These are phyloP conservation scores for Tetragonula carbonaria DNA, from an alignment of 2,888 invertebrate genomes.

Conservation along the genomic window DNA sequence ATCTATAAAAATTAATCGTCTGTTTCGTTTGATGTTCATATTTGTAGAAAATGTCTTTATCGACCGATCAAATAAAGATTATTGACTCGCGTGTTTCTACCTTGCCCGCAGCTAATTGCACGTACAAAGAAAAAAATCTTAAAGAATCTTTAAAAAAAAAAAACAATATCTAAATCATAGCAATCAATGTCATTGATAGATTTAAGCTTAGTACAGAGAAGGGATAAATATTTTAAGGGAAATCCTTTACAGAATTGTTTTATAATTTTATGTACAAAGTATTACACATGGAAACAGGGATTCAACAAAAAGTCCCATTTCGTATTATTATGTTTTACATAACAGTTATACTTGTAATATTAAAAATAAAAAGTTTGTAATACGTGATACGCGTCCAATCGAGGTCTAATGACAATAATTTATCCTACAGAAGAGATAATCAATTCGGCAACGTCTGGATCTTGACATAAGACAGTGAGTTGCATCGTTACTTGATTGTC, in stretches of 20 bases:
- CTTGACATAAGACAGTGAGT: conserved; percentile 93
- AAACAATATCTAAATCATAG: not conserved
- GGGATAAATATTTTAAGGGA: not conserved
- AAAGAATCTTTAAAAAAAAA: not conserved
- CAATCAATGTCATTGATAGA: not conserved
- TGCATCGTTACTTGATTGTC: conserved; percentile 96
- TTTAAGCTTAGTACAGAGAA: not conserved
- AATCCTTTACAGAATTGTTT: conserved; percentile 43
- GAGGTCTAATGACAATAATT: conserved; percentile 11
- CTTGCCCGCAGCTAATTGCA: not conserved
- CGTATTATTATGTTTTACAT: not conserved
- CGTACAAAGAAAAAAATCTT: fast-evolving
- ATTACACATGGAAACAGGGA: conserved; percentile 48
- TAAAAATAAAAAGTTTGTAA: conserved; percentile 40
- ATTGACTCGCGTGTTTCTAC: too few species aligned
- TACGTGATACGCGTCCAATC: not conserved
- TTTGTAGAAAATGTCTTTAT: too few species aligned
- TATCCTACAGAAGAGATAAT: conserved; percentile 94
- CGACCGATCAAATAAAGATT: too few species aligned
- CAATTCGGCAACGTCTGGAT: conserved; percentile 94
- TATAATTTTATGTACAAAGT: conserved; percentile 59
- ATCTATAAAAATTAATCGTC: too few species aligned
- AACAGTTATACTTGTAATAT: conserved; percentile 35
- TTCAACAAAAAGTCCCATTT: conserved; percentile 13
- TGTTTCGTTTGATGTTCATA: too few species aligned